Evolutionary conservation across 2,888 invertebrate genomes (phyloP).

Genomic region (Euzetes globulus): DNA sequence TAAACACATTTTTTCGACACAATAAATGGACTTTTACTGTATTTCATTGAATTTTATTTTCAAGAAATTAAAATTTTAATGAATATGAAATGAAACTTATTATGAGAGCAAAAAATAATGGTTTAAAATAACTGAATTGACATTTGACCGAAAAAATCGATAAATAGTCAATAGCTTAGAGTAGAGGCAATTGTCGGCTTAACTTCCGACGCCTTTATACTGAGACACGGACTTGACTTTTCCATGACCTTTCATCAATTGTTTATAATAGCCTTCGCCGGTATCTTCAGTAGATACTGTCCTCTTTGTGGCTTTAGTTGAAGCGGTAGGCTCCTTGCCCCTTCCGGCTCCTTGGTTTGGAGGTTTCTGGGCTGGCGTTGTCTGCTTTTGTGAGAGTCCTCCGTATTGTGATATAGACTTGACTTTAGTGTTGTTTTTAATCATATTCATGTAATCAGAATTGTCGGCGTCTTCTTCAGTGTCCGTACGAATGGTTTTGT

Average conservation of each 20-base stretch:
- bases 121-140: neutral
- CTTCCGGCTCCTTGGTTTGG: neutral
- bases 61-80: no score
- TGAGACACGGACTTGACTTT: constrained; percentile 20
- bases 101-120: neutral
- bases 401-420: constrained; percentile 18
- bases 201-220: neutral
- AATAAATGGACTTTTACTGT: no score
- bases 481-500: neutral
- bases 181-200: neutral
- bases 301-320: neutral
- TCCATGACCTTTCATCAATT: constrained; percentile 3
- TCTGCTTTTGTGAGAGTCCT: neutral
- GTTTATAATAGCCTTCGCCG: neutral
- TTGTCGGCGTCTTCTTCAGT: neutral
- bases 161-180: neutral
- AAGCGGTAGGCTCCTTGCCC: neutral
- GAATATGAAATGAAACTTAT: no score
- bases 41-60: no score
- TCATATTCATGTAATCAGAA: neutral
- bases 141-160: neutral
- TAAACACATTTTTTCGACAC: no score
- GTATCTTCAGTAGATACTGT: neutral
- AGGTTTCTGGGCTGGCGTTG: neutral
- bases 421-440: neutral